Evolutionary conservation across 2,888 invertebrate genomes (phyloP).

Genomic region (Pachliopta kotzebuea): DNA sequence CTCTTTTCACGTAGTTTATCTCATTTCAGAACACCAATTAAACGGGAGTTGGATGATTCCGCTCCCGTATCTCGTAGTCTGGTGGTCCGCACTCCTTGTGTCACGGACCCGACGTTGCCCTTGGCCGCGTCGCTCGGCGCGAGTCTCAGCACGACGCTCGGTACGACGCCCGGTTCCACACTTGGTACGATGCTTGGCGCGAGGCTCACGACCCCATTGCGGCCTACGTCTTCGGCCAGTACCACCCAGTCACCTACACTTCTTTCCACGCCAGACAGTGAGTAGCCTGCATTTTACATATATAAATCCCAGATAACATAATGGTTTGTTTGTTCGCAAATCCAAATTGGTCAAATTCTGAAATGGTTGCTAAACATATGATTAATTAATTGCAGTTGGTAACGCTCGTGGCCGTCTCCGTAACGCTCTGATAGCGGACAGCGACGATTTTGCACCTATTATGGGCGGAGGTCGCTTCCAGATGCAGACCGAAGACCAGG

Average conservation of each 20-base stretch:
- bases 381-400: constrained; percentile 39
- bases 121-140: constrained; percentile 36
- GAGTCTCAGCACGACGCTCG: constrained; percentile 13
- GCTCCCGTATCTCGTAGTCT: constrained; percentile 37
- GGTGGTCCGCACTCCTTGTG: constrained; percentile 59
- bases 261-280: constrained; percentile 57
- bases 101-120: constrained; percentile 71
- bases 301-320: too few relatives aligned
- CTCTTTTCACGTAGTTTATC: not conserved
- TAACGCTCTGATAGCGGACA: constrained; percentile 87
- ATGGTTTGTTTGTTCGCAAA: too few relatives aligned
- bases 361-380: not conserved
- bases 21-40: constrained; percentile 61
- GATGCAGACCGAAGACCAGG: constrained; percentile 87
- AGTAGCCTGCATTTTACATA: constrained; percentile 33
- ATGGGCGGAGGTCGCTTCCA: constrained; percentile 85
- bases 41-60: constrained; percentile 51
- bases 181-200: constrained; percentile 34
- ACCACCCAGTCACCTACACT: constrained; percentile 32
- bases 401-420: constrained; percentile 75
- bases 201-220: constrained; percentile 6
- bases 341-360: not conserved
- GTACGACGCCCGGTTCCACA: constrained; percentile 32
- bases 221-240: constrained; percentile 27
- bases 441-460: constrained; percentile 88